Base-by-base conservation (phyloP, 37 sponge, comb jelly and placozoan genomes). In the Petrosia ficiformis region DNA sequence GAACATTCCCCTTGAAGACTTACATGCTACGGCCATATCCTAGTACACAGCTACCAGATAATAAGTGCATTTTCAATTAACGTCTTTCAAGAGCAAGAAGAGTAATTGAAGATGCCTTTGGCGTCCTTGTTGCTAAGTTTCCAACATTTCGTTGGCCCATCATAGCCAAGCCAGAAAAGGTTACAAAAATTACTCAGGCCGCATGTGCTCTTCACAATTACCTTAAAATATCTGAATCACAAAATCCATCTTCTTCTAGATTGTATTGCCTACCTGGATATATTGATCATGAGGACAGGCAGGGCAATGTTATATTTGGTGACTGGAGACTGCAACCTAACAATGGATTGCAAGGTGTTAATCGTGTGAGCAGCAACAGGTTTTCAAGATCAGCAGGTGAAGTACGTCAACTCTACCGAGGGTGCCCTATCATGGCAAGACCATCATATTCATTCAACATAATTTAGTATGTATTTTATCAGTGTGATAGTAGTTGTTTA, bases 71-170 rank as follows among this genome's bases (percentile, higher is more conserved):
- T 41, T 76, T 43, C 73, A 54, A 72, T 43, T 72, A 72, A 48
- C 40, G 77, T 4, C 30, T 76, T 38, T 38, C 26, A 34, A 68
- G 65, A 64, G 70, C 80, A n/a, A 39, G 80, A 42, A 29, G 80
- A 76, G 42, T 77, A 10, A 70, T 77, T 70, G 78, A 77, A 67
- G 72, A 77, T 73, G 38, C 70, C 0, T 77, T 78, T 78, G 80
- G 80, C 25, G 75, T 78, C 26, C 54, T 78, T 36, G 80, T 74
- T 34, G 42, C 80, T 31, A 71, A 30, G 65, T 64, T 64, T 14
- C 14, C 14, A 8, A 48, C 14, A 48, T 48, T 48, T 48, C 8
- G 54, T 8, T 19, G 54, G 14, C 54, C 54, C 14, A 14, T 48
- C 14, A 14, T 48, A 19, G 54, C 54, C 14, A 48, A 48, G 14